Conservation (phyloP, 2,888 invertebrate species). For the Cantharis rustica region DNA sequence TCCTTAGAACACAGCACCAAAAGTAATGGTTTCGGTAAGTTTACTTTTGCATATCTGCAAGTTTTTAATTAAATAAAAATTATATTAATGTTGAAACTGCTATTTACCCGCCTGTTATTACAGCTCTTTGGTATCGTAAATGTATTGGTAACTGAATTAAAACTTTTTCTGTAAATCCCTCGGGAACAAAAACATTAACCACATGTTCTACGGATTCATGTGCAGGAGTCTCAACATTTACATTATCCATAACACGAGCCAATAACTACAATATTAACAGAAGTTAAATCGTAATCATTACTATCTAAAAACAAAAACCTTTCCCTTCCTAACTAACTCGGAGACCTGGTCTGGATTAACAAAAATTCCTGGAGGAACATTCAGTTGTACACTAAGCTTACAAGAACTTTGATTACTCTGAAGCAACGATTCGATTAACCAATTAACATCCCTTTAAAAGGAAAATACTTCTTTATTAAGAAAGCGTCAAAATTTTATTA, state of each 20-base stretch:
- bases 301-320: slow-evolving; percentile 34
- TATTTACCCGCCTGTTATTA: slow-evolving; percentile 54
- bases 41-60: slow-evolving; percentile 37
- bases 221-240: slow-evolving; percentile 54
- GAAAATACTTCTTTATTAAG: background rate
- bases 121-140: slow-evolving; percentile 57
- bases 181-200: slow-evolving; percentile 50
- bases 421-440: slow-evolving; percentile 51
- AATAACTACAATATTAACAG: slow-evolving; percentile 40
- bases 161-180: slow-evolving; percentile 44
- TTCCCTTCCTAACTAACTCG: slow-evolving; percentile 49
- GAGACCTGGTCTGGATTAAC: slow-evolving; percentile 56
- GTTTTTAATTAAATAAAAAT: background rate
- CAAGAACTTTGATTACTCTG: slow-evolving; percentile 39
- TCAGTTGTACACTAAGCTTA: slow-evolving; percentile 47
- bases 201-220: slow-evolving; percentile 51
- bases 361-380: slow-evolving; percentile 52
- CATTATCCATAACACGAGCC: slow-evolving; percentile 48
- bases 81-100: background rate
- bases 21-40: slow-evolving; percentile 49
- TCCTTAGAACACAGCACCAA: slow-evolving; percentile 46
- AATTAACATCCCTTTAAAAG: slow-evolving; percentile 53
- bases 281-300: background rate
- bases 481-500: background rate
- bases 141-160: slow-evolving; percentile 55